Conservation (phyloP, 2,113 vertebrate species). For the Helogale parvula region DNA sequence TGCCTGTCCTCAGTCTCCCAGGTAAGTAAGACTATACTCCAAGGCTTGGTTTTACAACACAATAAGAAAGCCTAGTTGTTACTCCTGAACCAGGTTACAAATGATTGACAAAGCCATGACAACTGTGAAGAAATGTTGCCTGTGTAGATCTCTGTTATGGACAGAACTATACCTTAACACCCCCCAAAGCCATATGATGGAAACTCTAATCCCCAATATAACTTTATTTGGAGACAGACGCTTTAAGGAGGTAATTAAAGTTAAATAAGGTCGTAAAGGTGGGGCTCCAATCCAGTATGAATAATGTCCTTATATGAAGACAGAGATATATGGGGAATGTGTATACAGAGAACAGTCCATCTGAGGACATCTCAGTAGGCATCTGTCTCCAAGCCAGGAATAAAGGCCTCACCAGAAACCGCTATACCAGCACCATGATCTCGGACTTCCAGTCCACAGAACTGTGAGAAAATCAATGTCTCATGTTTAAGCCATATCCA, state of each 20-base stretch:
- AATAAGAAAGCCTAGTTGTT: background rate
- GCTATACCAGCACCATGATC: background rate
- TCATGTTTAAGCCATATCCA: background rate
- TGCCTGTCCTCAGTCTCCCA: background rate
- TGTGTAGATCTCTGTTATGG: background rate
- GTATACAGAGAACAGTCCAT: background rate
- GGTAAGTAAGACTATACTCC: background rate
- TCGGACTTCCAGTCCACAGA: background rate
- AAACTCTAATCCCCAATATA: background rate
- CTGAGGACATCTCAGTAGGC: background rate
- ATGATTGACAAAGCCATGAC: background rate
- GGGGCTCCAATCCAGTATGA: background rate
- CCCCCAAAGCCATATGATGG: background rate
- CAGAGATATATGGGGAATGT: background rate
- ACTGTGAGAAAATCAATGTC: background rate
- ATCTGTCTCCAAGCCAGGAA: background rate
- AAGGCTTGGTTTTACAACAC: background rate
- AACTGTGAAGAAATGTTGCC: background rate
- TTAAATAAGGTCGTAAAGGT: background rate
- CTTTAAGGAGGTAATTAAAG: background rate
- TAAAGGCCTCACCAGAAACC: background rate
- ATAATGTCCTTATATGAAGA: background rate
- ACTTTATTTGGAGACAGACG: background rate
- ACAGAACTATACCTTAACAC: background rate
- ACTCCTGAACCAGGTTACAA: background rate